Percentiles rank a stretch among this genome's conserved stretches.
Evolutionary conservation across 2,888 invertebrate species (phyloP).

Genomic region (Eupsilia transversa): DNA sequence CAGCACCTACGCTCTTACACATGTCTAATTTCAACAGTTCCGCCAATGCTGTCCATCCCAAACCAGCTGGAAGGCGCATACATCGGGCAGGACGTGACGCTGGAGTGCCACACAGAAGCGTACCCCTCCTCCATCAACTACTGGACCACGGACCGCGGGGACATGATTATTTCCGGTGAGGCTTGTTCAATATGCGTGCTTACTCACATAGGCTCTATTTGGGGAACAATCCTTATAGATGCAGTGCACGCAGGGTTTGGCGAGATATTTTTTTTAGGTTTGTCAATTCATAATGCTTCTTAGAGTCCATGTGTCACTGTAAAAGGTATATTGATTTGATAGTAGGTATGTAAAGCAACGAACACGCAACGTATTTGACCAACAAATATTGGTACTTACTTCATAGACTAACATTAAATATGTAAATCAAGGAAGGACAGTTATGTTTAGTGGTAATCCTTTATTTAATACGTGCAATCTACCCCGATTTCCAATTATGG

Average conservation of each 20-base stretch:
- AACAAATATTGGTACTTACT: not conserved
- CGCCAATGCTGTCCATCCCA: constrained; percentile 98
- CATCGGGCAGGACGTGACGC: constrained; percentile 96
- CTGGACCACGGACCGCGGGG: constrained; percentile 97
- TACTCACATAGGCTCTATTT: constrained; percentile 4
- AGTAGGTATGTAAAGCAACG: not conserved
- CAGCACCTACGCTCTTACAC: not conserved
- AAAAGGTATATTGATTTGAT: constrained; percentile 3
- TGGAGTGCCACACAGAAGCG: constrained; percentile 97
- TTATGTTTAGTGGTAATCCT: not conserved
- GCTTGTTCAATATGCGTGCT: constrained; percentile 62
- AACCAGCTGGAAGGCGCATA: constrained; percentile 98
- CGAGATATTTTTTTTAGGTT: not conserved
- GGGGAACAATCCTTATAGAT: not conserved
- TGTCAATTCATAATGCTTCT: constrained; percentile 1
- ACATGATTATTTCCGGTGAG: constrained; percentile 98
- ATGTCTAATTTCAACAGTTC: constrained; percentile 91
- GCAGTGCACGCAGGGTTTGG: not conserved
- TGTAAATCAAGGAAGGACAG: not conserved
- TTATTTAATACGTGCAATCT: not conserved
- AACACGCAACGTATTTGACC: not conserved
- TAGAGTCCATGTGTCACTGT: not conserved
- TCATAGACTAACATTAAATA: constrained; percentile 3
- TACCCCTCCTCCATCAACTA: constrained; percentile 98
- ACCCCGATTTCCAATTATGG: not conserved